Evolutionary conservation across 2,797 vertebrate species (phyloP).

Genomic region (Alcedo atthis): DNA sequence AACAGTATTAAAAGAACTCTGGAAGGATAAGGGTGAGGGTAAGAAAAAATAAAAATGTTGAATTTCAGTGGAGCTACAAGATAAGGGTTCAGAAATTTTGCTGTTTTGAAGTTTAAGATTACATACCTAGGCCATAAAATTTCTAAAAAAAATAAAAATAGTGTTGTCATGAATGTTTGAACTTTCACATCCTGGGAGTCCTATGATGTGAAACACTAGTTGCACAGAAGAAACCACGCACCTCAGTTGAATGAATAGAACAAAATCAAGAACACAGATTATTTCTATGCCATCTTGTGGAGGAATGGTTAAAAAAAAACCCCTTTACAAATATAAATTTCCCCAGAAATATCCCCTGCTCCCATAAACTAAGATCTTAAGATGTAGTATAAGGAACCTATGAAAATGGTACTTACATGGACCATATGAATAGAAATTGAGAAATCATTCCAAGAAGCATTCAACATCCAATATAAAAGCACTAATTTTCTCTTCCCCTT

Average conservation of each 20-base stretch:
- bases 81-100: neutral
- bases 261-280: neutral
- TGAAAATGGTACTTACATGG: neutral
- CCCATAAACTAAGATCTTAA: neutral
- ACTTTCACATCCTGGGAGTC: neutral
- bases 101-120: neutral
- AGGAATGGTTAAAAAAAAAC: neutral
- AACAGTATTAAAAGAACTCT: neutral
- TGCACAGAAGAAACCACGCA: neutral
- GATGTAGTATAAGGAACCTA: neutral
- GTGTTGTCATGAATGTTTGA: neutral
- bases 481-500: neutral
- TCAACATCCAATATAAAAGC: neutral
- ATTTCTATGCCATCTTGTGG: neutral
- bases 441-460: neutral
- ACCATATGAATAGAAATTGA: neutral
- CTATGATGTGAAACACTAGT: neutral
- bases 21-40: rapidly evolving
- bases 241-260: neutral
- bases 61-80: neutral
- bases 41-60: neutral
- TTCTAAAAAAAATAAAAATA: neutral
- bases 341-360: neutral
- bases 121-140: neutral
- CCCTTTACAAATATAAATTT: neutral